Conservation (phyloP, 2,113 vertebrate genomes). For the Ictalurus furcatus region DNA sequence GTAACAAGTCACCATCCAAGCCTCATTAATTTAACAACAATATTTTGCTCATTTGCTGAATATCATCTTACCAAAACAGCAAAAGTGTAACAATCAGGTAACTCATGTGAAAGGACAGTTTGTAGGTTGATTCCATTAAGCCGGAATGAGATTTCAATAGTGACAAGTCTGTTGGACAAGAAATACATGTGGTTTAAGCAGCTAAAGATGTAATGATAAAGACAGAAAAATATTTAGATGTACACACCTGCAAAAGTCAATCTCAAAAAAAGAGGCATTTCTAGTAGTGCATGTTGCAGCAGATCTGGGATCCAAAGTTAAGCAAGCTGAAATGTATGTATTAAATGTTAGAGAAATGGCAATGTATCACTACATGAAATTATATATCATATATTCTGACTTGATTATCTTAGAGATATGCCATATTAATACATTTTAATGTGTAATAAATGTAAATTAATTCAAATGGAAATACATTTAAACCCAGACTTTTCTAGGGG, state of each 20-base stretch:
- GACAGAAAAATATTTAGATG: not conserved
- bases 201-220: no score
- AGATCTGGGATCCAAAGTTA: slow-evolving; percentile 72
- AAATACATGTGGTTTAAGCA: not conserved
- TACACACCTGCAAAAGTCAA: slow-evolving; percentile 92
- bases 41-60: not conserved
- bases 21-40: not conserved
- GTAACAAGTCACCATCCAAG: not conserved
- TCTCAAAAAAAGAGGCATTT: slow-evolving; percentile 83
- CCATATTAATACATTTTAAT: not conserved
- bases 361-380: not conserved
- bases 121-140: slow-evolving; percentile 92
- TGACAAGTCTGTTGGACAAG: slow-evolving; percentile 79
- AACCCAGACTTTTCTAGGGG: not conserved
- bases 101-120: slow-evolving; percentile 82
- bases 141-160: slow-evolving; percentile 84
- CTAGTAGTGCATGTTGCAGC: slow-evolving; percentile 67
- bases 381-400: not conserved
- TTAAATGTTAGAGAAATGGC: not conserved
- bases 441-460: not conserved
- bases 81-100: slow-evolving; percentile 93
- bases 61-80: slow-evolving; percentile 75
- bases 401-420: not conserved
- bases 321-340: slow-evolving; percentile 74
- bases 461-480: not conserved